Conservation (phyloP, 2,888 invertebrate genomes). For the Erynnis tages region DNA sequence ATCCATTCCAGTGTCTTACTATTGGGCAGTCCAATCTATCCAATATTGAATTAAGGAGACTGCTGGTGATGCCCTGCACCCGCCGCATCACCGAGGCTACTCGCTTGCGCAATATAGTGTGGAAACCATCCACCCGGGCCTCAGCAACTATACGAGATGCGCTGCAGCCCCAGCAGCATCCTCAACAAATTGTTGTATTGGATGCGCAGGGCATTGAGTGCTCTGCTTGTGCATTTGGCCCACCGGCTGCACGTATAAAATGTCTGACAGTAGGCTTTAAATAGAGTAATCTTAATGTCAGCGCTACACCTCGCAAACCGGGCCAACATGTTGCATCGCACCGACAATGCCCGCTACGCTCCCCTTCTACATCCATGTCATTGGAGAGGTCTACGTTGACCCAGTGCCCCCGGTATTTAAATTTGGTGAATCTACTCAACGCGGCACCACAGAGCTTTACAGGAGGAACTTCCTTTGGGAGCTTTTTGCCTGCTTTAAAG, state of each 20-base stretch:
- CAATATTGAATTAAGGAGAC: too few species aligned
- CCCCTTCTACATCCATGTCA: constrained; percentile 8
- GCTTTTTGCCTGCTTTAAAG: too few species aligned
- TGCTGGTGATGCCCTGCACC: too few species aligned
- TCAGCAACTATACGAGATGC: not conserved
- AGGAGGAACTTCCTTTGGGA: too few species aligned
- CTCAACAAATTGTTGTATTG: not conserved
- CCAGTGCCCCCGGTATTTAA: constrained; percentile 18
- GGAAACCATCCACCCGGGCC: not conserved
- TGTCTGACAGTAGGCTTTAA: too few species aligned
- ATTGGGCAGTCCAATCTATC: too few species aligned
- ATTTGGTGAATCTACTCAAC: too few species aligned
- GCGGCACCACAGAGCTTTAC: too few species aligned
- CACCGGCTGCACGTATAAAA: too few species aligned
- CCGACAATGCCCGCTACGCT: constrained; percentile 13
- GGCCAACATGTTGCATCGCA: not conserved
- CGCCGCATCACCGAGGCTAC: not conserved
- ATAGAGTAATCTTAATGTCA: not conserved
- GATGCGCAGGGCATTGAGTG: constrained; percentile 1
- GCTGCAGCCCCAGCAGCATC: constrained; percentile 1
- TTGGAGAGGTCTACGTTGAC: constrained; percentile 4
- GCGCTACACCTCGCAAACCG: not conserved
- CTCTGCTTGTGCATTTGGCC: not conserved
- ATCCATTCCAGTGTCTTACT: too few species aligned
- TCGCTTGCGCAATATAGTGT: not conserved